A percentile compares a stretch with the other conserved stretches of the same genome.
Conservation (phyloP, 2,113 vertebrate species). For the Otolemur garnettii region DNA sequence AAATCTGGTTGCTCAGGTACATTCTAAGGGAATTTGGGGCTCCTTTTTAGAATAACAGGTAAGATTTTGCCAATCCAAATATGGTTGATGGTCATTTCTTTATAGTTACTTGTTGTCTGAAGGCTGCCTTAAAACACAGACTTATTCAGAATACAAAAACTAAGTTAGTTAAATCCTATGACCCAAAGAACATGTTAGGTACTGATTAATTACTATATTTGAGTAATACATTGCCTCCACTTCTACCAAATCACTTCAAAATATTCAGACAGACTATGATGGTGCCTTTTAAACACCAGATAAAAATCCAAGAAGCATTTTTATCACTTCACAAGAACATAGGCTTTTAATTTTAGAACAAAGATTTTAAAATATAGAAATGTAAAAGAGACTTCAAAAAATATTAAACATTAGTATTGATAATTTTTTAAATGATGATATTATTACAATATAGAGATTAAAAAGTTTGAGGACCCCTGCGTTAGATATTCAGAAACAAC, state of each 20-base stretch:
- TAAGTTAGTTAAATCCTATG: background rate
- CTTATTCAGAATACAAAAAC: conserved; percentile 20
- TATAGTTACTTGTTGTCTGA: conserved; percentile 20
- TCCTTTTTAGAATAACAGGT: background rate
- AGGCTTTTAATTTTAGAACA: background rate
- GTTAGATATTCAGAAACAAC: background rate
- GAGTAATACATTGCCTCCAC: background rate
- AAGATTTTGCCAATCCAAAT: background rate
- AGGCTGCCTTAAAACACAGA: background rate
- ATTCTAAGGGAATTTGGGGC: background rate
- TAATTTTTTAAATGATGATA: background rate
- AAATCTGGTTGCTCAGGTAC: background rate
- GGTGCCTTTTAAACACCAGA: background rate
- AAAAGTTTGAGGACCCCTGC: no score
- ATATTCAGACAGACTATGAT: background rate
- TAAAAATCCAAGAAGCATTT: background rate
- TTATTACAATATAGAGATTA: background rate
- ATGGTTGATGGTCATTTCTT: background rate
- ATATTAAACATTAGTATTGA: background rate
- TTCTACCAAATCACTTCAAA: conserved; percentile 36
- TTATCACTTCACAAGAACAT: background rate
- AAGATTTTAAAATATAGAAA: conserved; percentile 9
- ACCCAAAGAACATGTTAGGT: background rate
- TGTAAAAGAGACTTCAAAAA: background rate
- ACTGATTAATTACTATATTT: background rate